Percentiles rank a stretch among this genome's conserved stretches.
phyloP scores from a whole-genome alignment of 1,140 invertebrate species.

The Neodiprion virginianus region DNA sequence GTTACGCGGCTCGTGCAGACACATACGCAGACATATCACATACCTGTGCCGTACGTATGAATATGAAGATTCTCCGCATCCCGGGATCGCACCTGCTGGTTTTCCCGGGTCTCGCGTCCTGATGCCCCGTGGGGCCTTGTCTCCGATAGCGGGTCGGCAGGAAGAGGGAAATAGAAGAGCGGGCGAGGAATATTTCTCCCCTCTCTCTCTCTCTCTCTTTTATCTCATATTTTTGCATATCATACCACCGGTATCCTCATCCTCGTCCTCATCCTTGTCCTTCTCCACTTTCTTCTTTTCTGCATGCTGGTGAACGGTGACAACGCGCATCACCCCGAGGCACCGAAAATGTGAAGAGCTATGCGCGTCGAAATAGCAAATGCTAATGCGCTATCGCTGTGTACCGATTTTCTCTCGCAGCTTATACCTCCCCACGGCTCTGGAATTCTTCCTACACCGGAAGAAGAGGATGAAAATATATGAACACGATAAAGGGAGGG shows the following conservation, averaged over 20 bases:
- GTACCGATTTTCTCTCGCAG: too few species aligned
- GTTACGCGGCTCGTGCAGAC: constrained; percentile 1
- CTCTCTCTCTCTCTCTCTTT: constrained; percentile 30
- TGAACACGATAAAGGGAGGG: too few species aligned
- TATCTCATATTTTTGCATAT: constrained; percentile 54
- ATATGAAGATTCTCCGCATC: constrained; percentile 52
- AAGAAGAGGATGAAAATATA: too few species aligned
- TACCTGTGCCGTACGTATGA: constrained; percentile 27
- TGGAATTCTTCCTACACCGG: too few species aligned
- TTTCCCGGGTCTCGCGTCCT: background rate
- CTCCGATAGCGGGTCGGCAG: constrained; percentile 6
- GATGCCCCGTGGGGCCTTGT: constrained; percentile 7
- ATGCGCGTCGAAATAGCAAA: constrained; percentile 4
- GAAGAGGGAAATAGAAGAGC: constrained; percentile 16
- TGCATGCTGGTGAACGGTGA: background rate
- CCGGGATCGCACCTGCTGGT: background rate
- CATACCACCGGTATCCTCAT: constrained; percentile 38
- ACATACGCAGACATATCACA: background rate
- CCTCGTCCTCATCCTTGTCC: constrained; percentile 5
- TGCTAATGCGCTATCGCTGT: background rate
- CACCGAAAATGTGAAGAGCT: constrained; percentile 4
- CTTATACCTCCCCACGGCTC: too few species aligned
- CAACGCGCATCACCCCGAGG: background rate
- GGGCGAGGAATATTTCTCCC: constrained; percentile 32
- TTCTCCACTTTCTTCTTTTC: too few species aligned